A percentile compares a stretch with the other conserved stretches of the same genome.
Evolutionary conservation across 2,797 vertebrate species (phyloP).

Genomic region (Lithobates pipiens): DNA sequence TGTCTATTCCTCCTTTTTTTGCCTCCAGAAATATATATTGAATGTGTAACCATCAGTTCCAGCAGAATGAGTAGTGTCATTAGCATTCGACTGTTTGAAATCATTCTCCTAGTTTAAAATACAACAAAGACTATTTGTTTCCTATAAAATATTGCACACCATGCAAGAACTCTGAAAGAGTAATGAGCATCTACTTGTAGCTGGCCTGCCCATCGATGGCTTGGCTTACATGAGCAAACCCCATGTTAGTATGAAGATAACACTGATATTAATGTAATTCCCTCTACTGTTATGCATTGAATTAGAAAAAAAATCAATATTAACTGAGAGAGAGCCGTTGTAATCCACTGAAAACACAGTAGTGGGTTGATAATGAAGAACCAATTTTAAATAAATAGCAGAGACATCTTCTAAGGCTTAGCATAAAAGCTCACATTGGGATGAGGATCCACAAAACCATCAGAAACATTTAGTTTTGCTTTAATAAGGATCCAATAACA

Average conservation of each 20-base stretch:
- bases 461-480: conserved; percentile 34
- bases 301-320: conserved; percentile 71
- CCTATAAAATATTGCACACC: conserved; percentile 42
- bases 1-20: conserved; percentile 52
- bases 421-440: conserved; percentile 22
- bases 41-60: conserved; percentile 40
- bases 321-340: conserved; percentile 66
- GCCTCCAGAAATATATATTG: conserved; percentile 21
- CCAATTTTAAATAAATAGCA: not conserved
- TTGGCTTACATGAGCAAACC: conserved; percentile 65
- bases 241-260: conserved; percentile 68
- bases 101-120: conserved; percentile 38
- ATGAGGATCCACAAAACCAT: conserved; percentile 40
- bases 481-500: not conserved
- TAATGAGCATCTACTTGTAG: conserved; percentile 53
- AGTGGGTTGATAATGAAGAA: conserved; percentile 32
- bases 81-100: conserved; percentile 39
- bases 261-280: conserved; percentile 68
- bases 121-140: conserved; percentile 37
- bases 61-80: conserved; percentile 44
- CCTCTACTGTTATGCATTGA: conserved; percentile 67
- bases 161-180: conserved; percentile 57
- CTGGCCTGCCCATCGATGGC: conserved; percentile 29
- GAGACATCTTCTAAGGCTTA: not conserved
- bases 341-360: conserved; percentile 68